Percentiles rank a stretch among this genome's conserved stretches.
Evolutionary conservation across 2,113 vertebrate genomes (phyloP).

Genomic region (Chinchilla lanigera): DNA sequence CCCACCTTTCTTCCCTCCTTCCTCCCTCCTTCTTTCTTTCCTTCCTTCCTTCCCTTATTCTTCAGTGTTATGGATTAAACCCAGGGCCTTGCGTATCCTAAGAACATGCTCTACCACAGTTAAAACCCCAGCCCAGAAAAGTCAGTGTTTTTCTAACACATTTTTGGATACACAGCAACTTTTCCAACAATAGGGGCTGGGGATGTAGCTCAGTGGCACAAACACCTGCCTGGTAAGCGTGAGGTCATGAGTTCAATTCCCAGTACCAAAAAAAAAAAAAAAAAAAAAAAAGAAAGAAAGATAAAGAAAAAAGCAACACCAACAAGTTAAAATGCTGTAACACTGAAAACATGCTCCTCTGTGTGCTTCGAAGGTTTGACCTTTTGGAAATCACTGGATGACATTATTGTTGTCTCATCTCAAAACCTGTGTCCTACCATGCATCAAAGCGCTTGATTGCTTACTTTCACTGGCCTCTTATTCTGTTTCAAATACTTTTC

Average conservation of each 20-base stretch:
- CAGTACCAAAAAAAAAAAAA: no score
- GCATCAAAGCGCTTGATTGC: neutral
- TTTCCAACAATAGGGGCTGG: no score
- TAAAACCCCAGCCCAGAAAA: neutral
- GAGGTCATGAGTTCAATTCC: no score
- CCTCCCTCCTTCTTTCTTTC: neutral
- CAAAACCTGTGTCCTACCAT: neutral
- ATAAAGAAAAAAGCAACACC: no score
- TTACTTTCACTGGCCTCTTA: neutral
- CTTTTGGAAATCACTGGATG: neutral
- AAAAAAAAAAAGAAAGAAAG: no score
- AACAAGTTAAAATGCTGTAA: neutral
- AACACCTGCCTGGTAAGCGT: no score
- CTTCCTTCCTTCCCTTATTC: neutral
- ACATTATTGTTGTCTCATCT: neutral
- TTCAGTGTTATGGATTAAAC: neutral
- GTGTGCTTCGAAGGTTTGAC: neutral
- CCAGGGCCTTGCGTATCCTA: neutral
- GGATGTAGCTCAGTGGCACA: no score
- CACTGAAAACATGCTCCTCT: neutral
- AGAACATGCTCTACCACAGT: neutral
- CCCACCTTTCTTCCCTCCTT: neutral
- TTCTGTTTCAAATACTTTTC: slow-evolving; percentile 1
- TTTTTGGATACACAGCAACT: neutral
- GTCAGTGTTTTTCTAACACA: neutral